Percentiles rank a stretch among this genome's conserved stretches.
These are phyloP conservation scores for Lasiurus cinereus DNA, from an alignment of 2,113 vertebrate genomes.

Conservation along the genomic window DNA sequence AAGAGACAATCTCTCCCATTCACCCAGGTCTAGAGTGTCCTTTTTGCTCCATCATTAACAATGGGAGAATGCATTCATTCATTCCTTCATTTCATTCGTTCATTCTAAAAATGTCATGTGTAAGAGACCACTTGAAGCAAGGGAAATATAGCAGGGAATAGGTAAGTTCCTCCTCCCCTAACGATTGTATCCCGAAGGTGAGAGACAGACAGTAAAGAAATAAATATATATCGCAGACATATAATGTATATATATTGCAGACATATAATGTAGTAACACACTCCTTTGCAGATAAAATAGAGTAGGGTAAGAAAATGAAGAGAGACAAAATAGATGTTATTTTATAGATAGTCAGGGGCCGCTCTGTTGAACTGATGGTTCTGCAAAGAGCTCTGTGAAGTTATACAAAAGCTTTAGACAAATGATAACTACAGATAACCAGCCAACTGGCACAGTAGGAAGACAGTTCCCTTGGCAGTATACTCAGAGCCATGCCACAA, in stretches of 20 bases:
- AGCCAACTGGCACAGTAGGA: not conserved
- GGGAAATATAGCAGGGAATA: not conserved
- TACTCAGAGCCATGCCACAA: not conserved
- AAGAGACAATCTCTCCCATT: not conserved
- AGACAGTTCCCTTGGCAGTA: not conserved
- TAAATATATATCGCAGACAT: not conserved
- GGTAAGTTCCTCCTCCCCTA: not conserved
- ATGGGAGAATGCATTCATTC: not conserved
- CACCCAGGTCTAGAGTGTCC: not conserved
- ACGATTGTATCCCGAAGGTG: constrained; percentile 3
- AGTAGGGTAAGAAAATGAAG: constrained; percentile 29
- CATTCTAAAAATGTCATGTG: not conserved
- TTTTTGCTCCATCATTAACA: not conserved
- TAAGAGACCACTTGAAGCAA: not conserved
- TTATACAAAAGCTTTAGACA: constrained; percentile 35
- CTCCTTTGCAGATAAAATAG: constrained; percentile 64
- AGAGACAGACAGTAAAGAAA: constrained; percentile 12
- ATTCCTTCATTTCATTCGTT: not conserved
- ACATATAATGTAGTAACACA: not conserved
- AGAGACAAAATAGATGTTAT: not conserved
- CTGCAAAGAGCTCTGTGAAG: constrained; percentile 43
- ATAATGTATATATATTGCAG: not conserved
- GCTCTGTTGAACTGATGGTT: constrained; percentile 37
- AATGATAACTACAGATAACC: not conserved
- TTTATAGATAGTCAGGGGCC: constrained; percentile 53